Base-by-base conservation (phyloP, 2,797 vertebrate species). In the Centropyge bicolor region DNA sequence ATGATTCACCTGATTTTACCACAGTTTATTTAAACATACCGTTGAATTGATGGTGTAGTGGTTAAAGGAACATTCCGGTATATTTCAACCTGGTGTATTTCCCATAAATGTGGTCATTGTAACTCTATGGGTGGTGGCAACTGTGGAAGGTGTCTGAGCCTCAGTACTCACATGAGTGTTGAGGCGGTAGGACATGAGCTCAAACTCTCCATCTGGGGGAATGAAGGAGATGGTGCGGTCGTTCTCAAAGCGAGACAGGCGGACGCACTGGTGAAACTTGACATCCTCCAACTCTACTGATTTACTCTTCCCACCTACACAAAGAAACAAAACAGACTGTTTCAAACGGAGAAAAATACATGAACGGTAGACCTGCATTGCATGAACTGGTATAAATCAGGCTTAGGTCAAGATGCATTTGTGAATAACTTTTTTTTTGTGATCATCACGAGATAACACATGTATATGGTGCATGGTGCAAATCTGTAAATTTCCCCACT, bases 161-260 rank as follows among this genome's bases (percentile, higher is more conserved):
- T 3, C 22, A 16, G 20, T 78, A 94, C 97, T 95, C 88, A 97
- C 97, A 0, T 98, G 97, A 40, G 97, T 98, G 62, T 98, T 98
- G 22, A 98, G 95, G 1, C 97, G 97, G 71, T 98, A 98, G 0
- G 97, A 98, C 97, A 98, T 98, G 86, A 98, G 96, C 80, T 98
- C 97, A 81, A 98, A 98, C 91, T 98, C 97, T 52, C 97, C 97
- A 0, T 98, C 97, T 0, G 97, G 97, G 0, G 97, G 97, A 51
- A 98, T 98, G 90, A 98, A 98, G 71, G 97, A 98, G 91, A 98
- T 98, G 2, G 97, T 98, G 87, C 97, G 94, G 89, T 98, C 97
- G 0, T 98, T 98, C 86, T 98, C 97, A 19, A 98, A 98, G 90
- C 97, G 97, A 35, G 97, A 98, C 48, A 98, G 95, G 46, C 97